Percentiles rank a stretch among this genome's conserved stretches.
Evolutionary conservation across 1,140 invertebrate genomes (phyloP).

Genomic region (Drosophila gunungcola): DNA sequence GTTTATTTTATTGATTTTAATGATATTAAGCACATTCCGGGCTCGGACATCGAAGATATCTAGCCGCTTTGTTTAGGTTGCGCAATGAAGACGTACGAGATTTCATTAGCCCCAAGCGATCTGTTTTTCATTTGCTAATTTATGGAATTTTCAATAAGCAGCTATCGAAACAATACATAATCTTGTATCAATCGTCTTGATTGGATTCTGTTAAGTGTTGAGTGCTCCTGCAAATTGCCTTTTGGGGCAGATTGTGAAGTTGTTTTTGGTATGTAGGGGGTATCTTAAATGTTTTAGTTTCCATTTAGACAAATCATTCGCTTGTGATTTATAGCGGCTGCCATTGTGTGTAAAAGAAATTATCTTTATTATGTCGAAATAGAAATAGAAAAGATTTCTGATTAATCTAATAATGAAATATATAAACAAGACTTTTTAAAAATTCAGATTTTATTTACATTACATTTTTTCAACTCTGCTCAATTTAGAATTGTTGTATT

Average conservation of each 20-base stretch:
- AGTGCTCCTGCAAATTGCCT: constrained; percentile 34
- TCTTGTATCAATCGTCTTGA: constrained; percentile 35
- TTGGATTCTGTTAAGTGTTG: constrained; percentile 35
- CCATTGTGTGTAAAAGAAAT: too few species aligned
- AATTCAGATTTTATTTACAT: too few species aligned
- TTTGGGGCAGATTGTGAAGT: constrained; percentile 17
- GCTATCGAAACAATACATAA: constrained; percentile 35
- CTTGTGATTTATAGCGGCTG: background rate
- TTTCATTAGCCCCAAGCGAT: constrained; percentile 65
- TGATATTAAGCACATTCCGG: constrained; percentile 75
- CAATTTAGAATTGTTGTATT: too few species aligned
- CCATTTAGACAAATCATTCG: background rate
- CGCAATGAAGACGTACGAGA: constrained; percentile 73
- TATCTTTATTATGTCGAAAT: too few species aligned
- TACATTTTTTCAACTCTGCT: too few species aligned
- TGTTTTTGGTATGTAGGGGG: constrained; percentile 1
- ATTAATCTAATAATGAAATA: too few species aligned
- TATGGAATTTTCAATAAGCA: constrained; percentile 77
- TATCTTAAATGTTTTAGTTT: background rate
- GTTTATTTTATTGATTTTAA: constrained; percentile 83
- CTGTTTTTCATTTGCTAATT: constrained; percentile 67
- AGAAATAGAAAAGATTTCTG: too few species aligned
- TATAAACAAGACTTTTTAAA: too few species aligned
- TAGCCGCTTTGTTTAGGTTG: constrained; percentile 52
- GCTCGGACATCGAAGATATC: constrained; percentile 42